Evolutionary conservation across 2,888 invertebrate genomes (phyloP).

Genomic region (Aphidius colemani): DNA sequence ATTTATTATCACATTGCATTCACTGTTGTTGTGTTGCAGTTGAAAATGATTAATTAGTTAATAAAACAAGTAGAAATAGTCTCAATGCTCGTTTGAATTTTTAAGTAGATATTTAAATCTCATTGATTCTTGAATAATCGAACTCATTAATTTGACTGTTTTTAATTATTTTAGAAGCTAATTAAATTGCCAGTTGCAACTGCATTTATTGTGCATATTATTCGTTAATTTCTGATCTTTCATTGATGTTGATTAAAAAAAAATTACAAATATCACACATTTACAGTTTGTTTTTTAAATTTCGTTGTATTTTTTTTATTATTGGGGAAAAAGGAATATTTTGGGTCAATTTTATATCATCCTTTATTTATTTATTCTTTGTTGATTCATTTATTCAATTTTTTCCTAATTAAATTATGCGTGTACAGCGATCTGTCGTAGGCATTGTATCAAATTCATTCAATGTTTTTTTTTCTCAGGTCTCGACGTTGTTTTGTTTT

Average conservation of each 20-base stretch:
- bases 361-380: not conserved
- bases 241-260: no score
- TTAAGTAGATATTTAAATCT: no score
- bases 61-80: not conserved
- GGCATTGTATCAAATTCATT: constrained; percentile 38
- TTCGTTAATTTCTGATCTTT: no score
- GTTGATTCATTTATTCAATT: constrained; percentile 26
- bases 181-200: no score
- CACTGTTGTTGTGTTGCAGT: constrained; percentile 54
- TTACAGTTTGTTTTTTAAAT: no score
- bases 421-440: constrained; percentile 44
- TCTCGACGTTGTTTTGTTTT: constrained; percentile 35
- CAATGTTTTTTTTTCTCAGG: constrained; percentile 33
- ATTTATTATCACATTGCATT: constrained; percentile 60
- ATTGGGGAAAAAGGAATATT: constrained; percentile 10
- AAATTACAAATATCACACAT: no score
- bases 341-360: constrained; percentile 2
- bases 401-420: constrained; percentile 35
- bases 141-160: no score
- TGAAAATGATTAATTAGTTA: not conserved
- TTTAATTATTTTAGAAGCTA: no score
- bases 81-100: not conserved
- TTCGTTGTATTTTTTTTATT: not conserved
- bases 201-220: no score
- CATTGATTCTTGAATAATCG: no score